Evolutionary conservation across 2,797 vertebrate species (phyloP).

Genomic region (Tadarida brasiliensis): DNA sequence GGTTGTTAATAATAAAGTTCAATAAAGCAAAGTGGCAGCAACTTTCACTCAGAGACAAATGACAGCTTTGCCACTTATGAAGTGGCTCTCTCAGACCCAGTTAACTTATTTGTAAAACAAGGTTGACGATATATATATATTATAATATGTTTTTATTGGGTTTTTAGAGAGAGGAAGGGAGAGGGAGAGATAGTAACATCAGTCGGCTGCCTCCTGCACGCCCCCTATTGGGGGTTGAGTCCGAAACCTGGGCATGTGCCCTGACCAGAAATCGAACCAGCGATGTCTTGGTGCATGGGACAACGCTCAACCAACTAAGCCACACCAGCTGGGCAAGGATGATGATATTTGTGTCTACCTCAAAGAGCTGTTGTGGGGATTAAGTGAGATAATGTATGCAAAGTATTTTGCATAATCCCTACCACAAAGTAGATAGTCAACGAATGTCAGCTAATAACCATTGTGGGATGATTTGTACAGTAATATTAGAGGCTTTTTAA

Average conservation of each 20-base stretch:
- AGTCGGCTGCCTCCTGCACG: no score
- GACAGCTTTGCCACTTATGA: not conserved
- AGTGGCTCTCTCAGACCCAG: not conserved
- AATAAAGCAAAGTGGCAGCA: not conserved
- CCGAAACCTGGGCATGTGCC: no score
- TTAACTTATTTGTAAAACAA: not conserved
- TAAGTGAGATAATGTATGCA: not conserved
- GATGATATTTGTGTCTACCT: not conserved
- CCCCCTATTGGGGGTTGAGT: no score
- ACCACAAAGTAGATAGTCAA: not conserved
- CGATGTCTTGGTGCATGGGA: no score
- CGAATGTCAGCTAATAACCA: not conserved
- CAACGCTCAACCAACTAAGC: no score
- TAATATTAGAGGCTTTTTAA: not conserved
- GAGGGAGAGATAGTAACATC: no score
- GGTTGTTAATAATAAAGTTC: not conserved
- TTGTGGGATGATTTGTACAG: not conserved
- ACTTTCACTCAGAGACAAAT: not conserved
- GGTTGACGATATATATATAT: not conserved
- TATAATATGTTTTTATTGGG: no score
- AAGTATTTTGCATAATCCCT: not conserved
- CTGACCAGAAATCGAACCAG: no score
- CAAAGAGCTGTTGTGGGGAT: not conserved
- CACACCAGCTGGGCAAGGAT: not conserved
- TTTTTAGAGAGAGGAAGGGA: no score